Conservation (phyloP, 1,140 invertebrate genomes). For the Chionoecetes opilio region DNA sequence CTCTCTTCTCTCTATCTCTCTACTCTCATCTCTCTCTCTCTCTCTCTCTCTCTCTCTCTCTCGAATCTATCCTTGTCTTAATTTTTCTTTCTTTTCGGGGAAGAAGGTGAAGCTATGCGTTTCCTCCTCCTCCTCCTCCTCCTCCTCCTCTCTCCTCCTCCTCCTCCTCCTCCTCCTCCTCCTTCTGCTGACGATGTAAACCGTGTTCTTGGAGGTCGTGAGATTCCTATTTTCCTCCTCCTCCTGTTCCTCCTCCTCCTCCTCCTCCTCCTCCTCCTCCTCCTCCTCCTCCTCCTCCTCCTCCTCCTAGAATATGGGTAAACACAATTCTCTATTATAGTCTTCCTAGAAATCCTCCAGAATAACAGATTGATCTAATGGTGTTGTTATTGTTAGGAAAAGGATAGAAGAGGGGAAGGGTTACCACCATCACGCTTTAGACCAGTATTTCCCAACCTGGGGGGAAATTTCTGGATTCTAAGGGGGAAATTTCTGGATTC, state of each 20-base stretch:
- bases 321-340: neutral
- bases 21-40: slow-evolving; percentile 38
- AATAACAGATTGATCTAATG: neutral
- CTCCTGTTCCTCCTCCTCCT: slow-evolving; percentile 25
- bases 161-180: slow-evolving; percentile 35
- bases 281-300: neutral
- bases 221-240: neutral
- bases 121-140: neutral
- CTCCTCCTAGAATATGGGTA: neutral
- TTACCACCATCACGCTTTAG: too few species aligned
- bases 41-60: slow-evolving; percentile 20
- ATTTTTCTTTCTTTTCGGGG: neutral
- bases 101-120: neutral
- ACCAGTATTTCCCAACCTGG: too few species aligned
- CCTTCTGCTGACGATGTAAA: neutral
- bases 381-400: neutral
- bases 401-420: too few species aligned
- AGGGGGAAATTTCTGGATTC: too few species aligned
- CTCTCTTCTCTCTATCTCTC: neutral
- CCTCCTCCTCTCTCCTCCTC: neutral
- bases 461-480: too few species aligned
- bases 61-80: neutral
- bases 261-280: neutral
- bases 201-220: neutral
- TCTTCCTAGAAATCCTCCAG: neutral